A percentile compares a stretch with the other conserved stretches of the same genome.
These are phyloP conservation scores for Prolemur simus DNA, from an alignment of 2,113 vertebrate genomes.

Conservation along the genomic window DNA sequence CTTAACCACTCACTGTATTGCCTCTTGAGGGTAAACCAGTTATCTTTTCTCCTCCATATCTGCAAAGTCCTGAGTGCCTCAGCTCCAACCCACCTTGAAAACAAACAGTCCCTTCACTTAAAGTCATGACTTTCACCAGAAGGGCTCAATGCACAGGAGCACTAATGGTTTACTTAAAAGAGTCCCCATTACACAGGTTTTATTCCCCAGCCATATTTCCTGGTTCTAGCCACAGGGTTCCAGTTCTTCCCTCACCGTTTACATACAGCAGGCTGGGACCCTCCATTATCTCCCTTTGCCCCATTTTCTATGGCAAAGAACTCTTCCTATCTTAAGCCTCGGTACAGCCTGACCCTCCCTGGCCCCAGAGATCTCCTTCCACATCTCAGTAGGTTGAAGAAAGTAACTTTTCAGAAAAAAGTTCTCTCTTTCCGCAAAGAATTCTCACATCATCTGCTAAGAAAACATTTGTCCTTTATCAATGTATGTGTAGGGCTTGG, in stretches of 20 bases:
- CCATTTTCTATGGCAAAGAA: not conserved
- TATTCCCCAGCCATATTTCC: not conserved
- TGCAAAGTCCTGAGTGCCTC: not conserved
- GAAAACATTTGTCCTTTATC: not conserved
- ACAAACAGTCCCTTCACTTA: not conserved
- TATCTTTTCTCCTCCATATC: not conserved
- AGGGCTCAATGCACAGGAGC: not conserved
- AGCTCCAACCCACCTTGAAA: not conserved
- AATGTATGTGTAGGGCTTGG: not conserved
- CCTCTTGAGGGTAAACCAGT: not conserved
- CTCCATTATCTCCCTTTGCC: not conserved
- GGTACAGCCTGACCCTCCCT: not conserved
- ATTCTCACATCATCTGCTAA: not conserved
- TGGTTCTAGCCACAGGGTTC: rapidly evolving
- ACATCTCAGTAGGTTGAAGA: not conserved
- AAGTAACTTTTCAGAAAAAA: not conserved
- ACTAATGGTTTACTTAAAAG: not conserved
- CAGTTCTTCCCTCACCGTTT: not conserved
- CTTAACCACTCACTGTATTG: not conserved
- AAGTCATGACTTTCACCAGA: not conserved
- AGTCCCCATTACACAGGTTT: not conserved
- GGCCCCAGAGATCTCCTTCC: not conserved
- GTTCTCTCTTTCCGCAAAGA: not conserved
- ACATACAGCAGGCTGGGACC: not conserved
- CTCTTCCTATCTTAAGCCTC: not conserved